phyloP scores from a whole-genome alignment of 2,797 vertebrate genomes.

The Sebastes miniatus region DNA sequence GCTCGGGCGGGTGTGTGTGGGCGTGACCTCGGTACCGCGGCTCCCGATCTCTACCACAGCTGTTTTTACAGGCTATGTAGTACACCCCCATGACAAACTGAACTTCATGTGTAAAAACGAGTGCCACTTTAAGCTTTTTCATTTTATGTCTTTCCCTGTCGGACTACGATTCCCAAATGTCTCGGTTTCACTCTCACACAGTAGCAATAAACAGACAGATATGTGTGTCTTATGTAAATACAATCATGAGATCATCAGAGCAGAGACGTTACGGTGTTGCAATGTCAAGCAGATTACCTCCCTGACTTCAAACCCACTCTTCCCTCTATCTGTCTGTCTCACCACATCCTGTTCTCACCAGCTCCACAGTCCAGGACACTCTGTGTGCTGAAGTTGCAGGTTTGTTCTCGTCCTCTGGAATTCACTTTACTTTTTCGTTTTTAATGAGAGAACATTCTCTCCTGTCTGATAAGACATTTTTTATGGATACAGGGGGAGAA shows the following conservation, averaged over 20 bases:
- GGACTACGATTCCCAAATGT: neutral
- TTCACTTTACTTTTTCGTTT: neutral
- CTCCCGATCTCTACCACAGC: neutral
- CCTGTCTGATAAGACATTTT: neutral
- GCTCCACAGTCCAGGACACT: constrained; percentile 1
- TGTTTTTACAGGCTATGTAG: neutral
- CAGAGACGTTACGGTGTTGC: neutral
- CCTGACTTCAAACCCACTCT: neutral
- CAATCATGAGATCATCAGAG: neutral
- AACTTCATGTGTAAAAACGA: neutral
- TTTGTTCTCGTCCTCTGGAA: neutral
- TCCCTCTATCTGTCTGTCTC: neutral
- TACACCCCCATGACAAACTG: neutral
- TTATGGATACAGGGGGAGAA: neutral
- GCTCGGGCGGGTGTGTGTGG: too few species aligned
- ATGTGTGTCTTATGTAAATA: too few species aligned
- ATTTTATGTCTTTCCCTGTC: neutral
- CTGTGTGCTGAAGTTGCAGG: neutral
- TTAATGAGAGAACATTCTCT: neutral
- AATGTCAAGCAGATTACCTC: neutral
- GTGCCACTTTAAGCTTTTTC: neutral
- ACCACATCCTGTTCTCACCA: neutral
- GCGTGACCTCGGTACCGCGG: too few species aligned
- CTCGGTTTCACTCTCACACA: neutral
- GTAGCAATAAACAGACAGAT: neutral